Base-by-base conservation (phyloP, 2,113 vertebrate species). In the Mustela nigripes region DNA sequence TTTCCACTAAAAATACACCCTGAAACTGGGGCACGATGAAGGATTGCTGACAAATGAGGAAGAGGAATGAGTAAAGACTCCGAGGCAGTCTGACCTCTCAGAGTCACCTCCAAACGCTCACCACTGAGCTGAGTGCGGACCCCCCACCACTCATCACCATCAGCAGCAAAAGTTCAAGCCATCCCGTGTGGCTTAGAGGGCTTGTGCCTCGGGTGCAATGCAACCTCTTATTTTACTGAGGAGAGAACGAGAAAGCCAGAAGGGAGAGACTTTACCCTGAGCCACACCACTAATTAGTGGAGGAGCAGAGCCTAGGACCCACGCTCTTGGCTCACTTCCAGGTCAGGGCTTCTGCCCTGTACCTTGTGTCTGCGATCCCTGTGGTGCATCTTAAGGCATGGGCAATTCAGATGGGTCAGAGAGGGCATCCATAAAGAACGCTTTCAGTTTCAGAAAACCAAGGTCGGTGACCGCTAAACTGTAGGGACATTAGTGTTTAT, bases 1-100 rank as follows among this genome's bases (percentile, higher is more conserved):
- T 89, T 97, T 92, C 69, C 87, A 88, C 96, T 97, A 98, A 98
- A 98, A 97, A 98, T 98, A 98, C 33, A 88, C 53, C 21, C 94
- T 28, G 92, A 92, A 98, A 96, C 97, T 97, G 94, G 98, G 95
- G 80, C 95, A 96, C 1, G 36, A 36, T 92, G 97, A 96, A 88
- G 95, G 90, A 90, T 91, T 81, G 93, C 96, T 97, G 95, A 92
- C 98, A 97, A 93, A 94, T 1, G 24, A 84, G 90, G 65, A 89
- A 69, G 78, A 80, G 33, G 53, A 26, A 86, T 42, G 63, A 63
- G 85, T 15, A 82, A 81, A 76, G 78, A 48, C 36, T 48, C 80
- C 0, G 50, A 67, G 53, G 92, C 89, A 21, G 5, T 65, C 92
- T 53, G 94, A 85, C 4, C 67, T 31, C 42, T 45, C 39, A 0